These are phyloP conservation scores for Lobophora halterata DNA, from an alignment of 2,888 invertebrate genomes.

Conservation along the genomic window DNA sequence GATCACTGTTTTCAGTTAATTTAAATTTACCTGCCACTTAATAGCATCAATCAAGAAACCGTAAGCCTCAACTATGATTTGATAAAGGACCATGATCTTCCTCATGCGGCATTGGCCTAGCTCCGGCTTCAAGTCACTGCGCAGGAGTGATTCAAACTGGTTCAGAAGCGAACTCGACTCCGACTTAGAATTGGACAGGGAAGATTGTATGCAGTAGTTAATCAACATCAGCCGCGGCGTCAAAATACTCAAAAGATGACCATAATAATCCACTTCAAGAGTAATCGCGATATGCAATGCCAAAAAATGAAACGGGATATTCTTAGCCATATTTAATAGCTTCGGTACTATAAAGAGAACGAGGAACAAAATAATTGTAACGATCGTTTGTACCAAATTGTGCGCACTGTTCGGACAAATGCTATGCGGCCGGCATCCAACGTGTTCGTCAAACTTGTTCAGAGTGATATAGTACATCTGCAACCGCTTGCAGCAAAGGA, in stretches of 20 bases:
- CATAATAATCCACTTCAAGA: constrained; percentile 49
- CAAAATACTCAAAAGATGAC: constrained; percentile 51
- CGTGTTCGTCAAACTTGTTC: constrained; percentile 46
- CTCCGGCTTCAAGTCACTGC: constrained; percentile 25
- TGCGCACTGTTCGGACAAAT: constrained; percentile 36
- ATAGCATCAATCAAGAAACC: constrained; percentile 53
- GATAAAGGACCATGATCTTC: constrained; percentile 54
- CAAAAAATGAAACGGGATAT: constrained; percentile 19
- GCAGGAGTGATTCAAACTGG: constrained; percentile 36
- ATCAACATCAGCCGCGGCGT: constrained; percentile 49
- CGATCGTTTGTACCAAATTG: constrained; percentile 34
- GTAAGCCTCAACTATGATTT: constrained; percentile 49
- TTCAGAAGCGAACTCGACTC: constrained; percentile 33
- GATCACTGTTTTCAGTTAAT: background rate
- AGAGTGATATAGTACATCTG: constrained; percentile 44
- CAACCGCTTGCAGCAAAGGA: constrained; percentile 40
- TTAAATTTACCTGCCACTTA: constrained; percentile 57
- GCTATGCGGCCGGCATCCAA: constrained; percentile 46
- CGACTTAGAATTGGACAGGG: constrained; percentile 34
- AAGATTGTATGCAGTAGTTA: constrained; percentile 48
- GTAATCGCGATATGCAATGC: constrained; percentile 37
- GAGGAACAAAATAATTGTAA: constrained; percentile 30
- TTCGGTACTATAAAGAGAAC: constrained; percentile 27
- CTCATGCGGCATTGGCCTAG: constrained; percentile 41
- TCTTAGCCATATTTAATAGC: constrained; percentile 11